A percentile compares a stretch with the other conserved stretches of the same genome.
Evolutionary conservation across 2,797 vertebrate genomes (phyloP).

Genomic region (Neosilurus mollespiculum): DNA sequence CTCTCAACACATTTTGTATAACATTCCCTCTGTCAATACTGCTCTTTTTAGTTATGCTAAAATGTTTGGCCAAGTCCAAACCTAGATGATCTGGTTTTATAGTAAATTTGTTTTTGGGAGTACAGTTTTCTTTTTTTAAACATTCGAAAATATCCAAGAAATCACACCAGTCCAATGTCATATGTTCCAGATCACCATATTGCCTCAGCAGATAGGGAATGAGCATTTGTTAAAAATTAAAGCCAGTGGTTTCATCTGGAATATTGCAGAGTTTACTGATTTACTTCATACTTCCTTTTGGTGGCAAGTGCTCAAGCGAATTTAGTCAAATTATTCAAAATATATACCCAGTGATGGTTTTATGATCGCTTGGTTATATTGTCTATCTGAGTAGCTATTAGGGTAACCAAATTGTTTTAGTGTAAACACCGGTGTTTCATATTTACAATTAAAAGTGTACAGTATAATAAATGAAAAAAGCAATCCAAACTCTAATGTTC

Average conservation of each 20-base stretch:
- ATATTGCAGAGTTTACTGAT: background rate
- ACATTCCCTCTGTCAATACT: background rate
- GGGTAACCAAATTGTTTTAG: background rate
- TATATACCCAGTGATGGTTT: too few relatives aligned
- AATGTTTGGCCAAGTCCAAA: background rate
- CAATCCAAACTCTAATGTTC: too few relatives aligned
- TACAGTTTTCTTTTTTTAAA: background rate
- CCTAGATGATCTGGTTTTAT: background rate
- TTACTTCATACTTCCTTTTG: background rate
- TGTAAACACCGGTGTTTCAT: background rate
- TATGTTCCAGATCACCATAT: slow-evolving; percentile 25
- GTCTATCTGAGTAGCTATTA: background rate
- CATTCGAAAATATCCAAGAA: background rate
- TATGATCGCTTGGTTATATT: background rate
- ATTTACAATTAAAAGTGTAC: background rate
- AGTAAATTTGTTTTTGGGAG: background rate
- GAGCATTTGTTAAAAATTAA: slow-evolving; percentile 13
- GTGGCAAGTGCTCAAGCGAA: background rate
- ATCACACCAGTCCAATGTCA: background rate
- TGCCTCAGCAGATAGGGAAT: slow-evolving; percentile 17
- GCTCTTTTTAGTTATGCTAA: background rate
- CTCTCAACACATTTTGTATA: background rate
- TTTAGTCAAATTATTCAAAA: slow-evolving; percentile 2
- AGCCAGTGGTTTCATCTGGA: slow-evolving; percentile 17
- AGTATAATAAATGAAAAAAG: background rate